phyloP scores from a whole-genome alignment of 2,113 vertebrate species.

The Artemisiospiza belli region DNA sequence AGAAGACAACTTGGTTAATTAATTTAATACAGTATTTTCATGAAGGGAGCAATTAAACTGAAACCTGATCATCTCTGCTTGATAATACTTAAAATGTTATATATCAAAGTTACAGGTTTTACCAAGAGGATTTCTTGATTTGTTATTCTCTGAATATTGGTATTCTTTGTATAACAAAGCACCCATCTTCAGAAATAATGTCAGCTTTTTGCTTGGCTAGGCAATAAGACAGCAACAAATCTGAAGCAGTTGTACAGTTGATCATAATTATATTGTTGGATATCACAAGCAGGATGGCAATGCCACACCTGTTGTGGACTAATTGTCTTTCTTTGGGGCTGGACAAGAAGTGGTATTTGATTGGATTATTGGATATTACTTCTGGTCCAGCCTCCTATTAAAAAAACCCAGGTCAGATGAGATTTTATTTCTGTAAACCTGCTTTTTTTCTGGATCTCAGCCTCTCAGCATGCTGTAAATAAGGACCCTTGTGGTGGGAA shows the following conservation, averaged over 20 bases:
- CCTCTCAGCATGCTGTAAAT: background rate
- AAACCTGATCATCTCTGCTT: background rate
- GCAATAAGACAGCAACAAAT: background rate
- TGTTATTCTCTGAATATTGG: background rate
- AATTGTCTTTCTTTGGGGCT: background rate
- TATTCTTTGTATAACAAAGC: background rate
- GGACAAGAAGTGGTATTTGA: background rate
- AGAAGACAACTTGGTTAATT: slow-evolving; percentile 29
- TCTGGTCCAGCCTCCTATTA: background rate
- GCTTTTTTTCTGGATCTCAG: background rate
- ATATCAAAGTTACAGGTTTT: background rate
- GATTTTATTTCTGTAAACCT: background rate
- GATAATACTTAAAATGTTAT: background rate
- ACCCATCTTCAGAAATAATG: background rate
- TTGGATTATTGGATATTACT: background rate
- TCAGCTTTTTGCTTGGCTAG: background rate
- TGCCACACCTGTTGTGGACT: background rate
- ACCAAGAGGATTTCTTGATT: background rate
- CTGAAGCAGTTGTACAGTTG: background rate
- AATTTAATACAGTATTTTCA: slow-evolving; percentile 50
- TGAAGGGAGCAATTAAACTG: slow-evolving; percentile 12
- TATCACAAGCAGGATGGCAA: background rate
- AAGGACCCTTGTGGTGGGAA: background rate
- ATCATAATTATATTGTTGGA: rapidly evolving
- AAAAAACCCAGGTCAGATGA: background rate